Conservation (phyloP, 2,797 vertebrate species). For the Phoeniculus purpureus region DNA sequence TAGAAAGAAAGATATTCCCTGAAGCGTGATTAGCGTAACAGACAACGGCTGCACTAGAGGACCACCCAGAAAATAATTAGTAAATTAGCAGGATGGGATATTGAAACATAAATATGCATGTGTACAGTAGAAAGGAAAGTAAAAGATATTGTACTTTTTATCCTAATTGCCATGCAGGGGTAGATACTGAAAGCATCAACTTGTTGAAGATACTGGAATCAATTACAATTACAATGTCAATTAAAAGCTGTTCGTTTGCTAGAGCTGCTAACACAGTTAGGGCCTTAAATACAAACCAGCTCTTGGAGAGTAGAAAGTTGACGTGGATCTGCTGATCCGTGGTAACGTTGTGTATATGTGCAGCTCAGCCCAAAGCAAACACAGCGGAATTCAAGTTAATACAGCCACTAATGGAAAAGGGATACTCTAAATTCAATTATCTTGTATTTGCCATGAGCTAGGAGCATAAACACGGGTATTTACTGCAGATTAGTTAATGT, state of each 20-base stretch:
- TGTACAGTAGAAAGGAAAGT: neutral
- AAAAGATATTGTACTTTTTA: neutral
- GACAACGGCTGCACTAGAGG: neutral
- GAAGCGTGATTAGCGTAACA: neutral
- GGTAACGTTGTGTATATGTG: neutral
- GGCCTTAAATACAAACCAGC: neutral
- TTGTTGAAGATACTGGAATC: neutral
- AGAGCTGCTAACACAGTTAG: neutral
- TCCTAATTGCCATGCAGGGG: neutral
- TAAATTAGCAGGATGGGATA: neutral
- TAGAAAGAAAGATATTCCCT: neutral
- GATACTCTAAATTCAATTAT: neutral
- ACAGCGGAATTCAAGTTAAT: neutral
- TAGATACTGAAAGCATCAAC: neutral
- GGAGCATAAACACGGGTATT: neutral
- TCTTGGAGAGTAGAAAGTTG: neutral
- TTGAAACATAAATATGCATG: neutral
- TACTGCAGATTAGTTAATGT: neutral
- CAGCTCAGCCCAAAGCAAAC: neutral
- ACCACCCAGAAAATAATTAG: constrained; percentile 25
- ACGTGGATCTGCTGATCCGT: neutral
- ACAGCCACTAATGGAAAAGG: neutral
- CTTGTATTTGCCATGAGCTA: neutral
- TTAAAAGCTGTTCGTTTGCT: neutral
- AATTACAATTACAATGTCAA: neutral